Evolutionary conservation across 2,888 invertebrate species (phyloP).

Genomic region (Sialis lutaria): DNA sequence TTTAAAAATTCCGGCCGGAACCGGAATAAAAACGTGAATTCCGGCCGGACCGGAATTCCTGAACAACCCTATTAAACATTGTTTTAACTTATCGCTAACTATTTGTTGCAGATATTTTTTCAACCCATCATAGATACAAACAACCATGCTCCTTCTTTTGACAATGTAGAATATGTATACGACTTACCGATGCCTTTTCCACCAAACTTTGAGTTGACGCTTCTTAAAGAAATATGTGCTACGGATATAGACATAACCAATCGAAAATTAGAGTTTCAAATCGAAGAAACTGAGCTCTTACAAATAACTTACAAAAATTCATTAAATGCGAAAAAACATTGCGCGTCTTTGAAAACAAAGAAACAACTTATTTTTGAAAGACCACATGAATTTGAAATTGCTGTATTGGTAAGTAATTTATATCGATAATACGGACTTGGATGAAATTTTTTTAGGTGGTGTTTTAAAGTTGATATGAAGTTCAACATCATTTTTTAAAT

Average conservation of each 20-base stretch:
- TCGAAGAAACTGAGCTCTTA: slow-evolving; percentile 10
- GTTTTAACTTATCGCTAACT: too few relatives aligned
- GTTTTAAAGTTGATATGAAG: too few relatives aligned
- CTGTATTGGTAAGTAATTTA: slow-evolving; percentile 15
- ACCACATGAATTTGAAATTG: slow-evolving; percentile 11
- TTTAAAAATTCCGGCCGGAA: too few relatives aligned
- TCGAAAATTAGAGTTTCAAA: slow-evolving; percentile 13
- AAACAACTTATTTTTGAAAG: slow-evolving; percentile 9
- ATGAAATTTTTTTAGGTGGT: too few relatives aligned
- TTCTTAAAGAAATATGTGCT: slow-evolving; percentile 25
- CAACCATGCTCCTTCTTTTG: slow-evolving; percentile 28
- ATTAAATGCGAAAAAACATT: slow-evolving; percentile 11
- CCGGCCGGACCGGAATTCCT: too few relatives aligned
- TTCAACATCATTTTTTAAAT: too few relatives aligned
- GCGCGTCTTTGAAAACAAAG: slow-evolving; percentile 12
- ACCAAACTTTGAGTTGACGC: slow-evolving; percentile 26
- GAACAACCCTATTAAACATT: too few relatives aligned
- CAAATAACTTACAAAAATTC: neutral
- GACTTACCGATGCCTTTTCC: slow-evolving; percentile 30
- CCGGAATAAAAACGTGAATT: too few relatives aligned
- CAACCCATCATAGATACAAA: slow-evolving; percentile 30
- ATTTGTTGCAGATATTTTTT: too few relatives aligned
- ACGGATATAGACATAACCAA: slow-evolving; percentile 36
- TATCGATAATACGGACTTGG: too few relatives aligned
- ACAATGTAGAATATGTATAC: slow-evolving; percentile 21